These are phyloP conservation scores for Diplolepis rosae DNA, from an alignment of 2,888 invertebrate genomes.

Conservation along the genomic window DNA sequence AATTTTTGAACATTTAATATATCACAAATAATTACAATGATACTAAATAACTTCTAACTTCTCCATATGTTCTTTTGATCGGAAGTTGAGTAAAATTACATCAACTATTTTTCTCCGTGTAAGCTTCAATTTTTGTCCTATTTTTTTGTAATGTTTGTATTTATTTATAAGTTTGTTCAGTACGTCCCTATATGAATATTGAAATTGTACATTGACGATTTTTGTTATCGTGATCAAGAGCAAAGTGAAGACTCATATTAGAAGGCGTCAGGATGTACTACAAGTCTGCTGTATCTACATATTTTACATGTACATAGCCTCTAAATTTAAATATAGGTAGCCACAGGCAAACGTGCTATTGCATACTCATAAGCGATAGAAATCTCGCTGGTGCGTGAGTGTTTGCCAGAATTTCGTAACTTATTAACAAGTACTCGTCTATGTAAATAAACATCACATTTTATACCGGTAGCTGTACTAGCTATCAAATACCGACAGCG, in stretches of 20 bases:
- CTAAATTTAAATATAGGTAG: neutral
- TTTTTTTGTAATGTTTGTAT: too few species aligned
- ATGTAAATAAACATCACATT: neutral
- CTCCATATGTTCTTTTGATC: too few species aligned
- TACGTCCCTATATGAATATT: too few species aligned
- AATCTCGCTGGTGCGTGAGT: neutral
- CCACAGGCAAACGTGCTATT: neutral
- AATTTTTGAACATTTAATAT: too few species aligned
- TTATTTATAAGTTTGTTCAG: too few species aligned
- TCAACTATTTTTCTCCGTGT: too few species aligned
- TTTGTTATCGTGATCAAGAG: neutral
- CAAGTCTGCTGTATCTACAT: neutral
- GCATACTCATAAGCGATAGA: neutral
- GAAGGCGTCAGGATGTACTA: neutral
- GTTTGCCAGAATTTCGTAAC: neutral
- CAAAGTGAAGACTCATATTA: neutral
- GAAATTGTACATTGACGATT: too few species aligned
- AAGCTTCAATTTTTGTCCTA: too few species aligned
- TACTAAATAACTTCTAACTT: too few species aligned
- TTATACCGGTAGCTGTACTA: neutral
- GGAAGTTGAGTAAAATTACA: too few species aligned
- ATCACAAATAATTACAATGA: too few species aligned
- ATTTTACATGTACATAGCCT: neutral
- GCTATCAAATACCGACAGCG: neutral
- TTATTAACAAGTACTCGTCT: neutral